These are phyloP conservation scores for Peromyscus leucopus DNA, from an alignment of 2,113 vertebrate genomes.

Conservation along the genomic window DNA sequence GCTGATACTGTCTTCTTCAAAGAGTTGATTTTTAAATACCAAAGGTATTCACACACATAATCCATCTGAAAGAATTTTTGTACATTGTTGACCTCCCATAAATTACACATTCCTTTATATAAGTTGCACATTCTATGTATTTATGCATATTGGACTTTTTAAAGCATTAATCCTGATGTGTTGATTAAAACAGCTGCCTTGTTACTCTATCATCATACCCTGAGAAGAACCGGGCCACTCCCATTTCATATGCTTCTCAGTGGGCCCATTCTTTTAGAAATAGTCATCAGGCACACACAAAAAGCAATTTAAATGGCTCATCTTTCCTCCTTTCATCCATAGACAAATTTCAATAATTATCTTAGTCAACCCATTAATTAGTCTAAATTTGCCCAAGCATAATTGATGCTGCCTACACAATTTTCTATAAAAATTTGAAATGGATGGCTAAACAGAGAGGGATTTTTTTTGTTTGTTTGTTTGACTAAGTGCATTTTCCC, in stretches of 20 bases:
- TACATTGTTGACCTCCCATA: background rate
- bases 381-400: conserved; percentile 86
- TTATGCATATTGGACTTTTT: conserved; percentile 66
- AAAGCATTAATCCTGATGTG: conserved; percentile 71
- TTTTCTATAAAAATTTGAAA: conserved; percentile 86
- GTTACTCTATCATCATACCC: conserved; percentile 76
- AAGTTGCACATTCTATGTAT: conserved; percentile 16
- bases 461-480: conserved; percentile 75
- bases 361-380: conserved; percentile 86
- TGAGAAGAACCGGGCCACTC: conserved; percentile 66
- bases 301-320: conserved; percentile 83
- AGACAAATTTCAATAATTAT: conserved; percentile 87
- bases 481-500: conserved; percentile 80
- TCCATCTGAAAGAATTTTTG: conserved; percentile 33
- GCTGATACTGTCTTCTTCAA: background rate
- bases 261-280: conserved; percentile 79
- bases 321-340: conserved; percentile 85
- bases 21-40: background rate
- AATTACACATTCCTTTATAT: background rate
- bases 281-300: conserved; percentile 79
- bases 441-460: conserved; percentile 84
- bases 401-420: conserved; percentile 85
- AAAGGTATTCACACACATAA: conserved; percentile 11
- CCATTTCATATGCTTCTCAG: conserved; percentile 75
- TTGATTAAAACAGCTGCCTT: conserved; percentile 81